Percentiles rank a stretch among this genome's conserved stretches.
Evolutionary conservation across 2,797 vertebrate genomes (phyloP).

Genomic region (Myiotriccus ornatus): DNA sequence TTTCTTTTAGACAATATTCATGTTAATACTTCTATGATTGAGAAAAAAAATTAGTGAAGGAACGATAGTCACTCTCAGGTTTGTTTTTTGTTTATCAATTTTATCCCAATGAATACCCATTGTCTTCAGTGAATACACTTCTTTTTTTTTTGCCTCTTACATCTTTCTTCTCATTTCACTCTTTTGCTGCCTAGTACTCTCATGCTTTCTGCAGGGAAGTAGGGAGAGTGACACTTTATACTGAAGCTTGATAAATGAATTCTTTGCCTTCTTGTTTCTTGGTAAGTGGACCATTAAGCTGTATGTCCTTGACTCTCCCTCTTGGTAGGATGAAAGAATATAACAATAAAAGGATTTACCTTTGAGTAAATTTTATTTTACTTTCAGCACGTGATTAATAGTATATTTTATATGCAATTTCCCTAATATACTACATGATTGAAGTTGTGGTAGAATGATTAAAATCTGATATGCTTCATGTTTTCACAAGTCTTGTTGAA

Average conservation of each 20-base stretch:
- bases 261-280: slow-evolving; percentile 57
- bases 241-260: slow-evolving; percentile 53
- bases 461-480: slow-evolving; percentile 15
- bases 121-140: neutral
- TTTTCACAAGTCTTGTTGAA: slow-evolving; percentile 32
- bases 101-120: neutral
- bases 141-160: neutral
- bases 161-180: neutral
- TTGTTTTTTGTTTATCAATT: neutral
- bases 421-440: neutral
- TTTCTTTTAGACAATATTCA: neutral
- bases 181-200: neutral
- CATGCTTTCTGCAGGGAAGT: slow-evolving; percentile 7
- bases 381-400: neutral
- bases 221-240: slow-evolving; percentile 11
- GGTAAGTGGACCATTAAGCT: slow-evolving; percentile 52
- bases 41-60: neutral
- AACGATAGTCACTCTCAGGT: neutral
- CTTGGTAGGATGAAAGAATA: slow-evolving; percentile 15
- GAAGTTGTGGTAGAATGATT: slow-evolving; percentile 11
- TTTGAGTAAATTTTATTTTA: slow-evolving; percentile 38
- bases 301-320: slow-evolving; percentile 35
- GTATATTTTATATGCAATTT: slow-evolving; percentile 2
- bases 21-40: neutral
- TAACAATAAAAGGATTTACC: slow-evolving; percentile 19